These are phyloP conservation scores for Steinernema scapterisci DNA, from an alignment of 2,888 invertebrate genomes.

Conservation along the genomic window DNA sequence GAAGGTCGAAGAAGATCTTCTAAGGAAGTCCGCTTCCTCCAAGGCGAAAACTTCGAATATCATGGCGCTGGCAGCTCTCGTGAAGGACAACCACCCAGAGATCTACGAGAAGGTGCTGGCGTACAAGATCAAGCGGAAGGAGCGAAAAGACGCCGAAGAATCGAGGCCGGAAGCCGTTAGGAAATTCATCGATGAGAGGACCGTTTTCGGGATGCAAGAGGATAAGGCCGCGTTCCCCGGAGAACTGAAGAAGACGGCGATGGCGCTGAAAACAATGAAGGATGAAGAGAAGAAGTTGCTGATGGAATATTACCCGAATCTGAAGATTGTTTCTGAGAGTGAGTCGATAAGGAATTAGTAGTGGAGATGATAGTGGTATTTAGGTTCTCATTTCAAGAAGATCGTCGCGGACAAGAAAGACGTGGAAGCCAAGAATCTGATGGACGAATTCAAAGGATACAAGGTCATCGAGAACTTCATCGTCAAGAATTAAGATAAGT, in stretches of 20 bases:
- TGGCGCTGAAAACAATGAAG: not conserved
- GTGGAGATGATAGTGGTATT: not conserved
- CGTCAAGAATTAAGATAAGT: not conserved
- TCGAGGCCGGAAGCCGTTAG: not conserved
- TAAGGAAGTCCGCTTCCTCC: not conserved
- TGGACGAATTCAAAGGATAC: not conserved
- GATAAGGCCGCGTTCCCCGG: conserved; percentile 1
- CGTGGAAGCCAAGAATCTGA: not conserved
- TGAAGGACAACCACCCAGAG: not conserved
- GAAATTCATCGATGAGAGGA: conserved; percentile 16
- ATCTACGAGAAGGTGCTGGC: conserved; percentile 21
- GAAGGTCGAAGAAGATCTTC: conserved; percentile 3
- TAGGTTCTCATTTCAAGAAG: not conserved
- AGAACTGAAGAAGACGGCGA: not conserved
- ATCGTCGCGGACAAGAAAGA: not conserved
- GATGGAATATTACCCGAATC: conserved; percentile 4
- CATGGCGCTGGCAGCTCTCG: not conserved
- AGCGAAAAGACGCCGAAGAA: not conserved
- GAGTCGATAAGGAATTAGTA: not conserved
- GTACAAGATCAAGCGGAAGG: conserved; percentile 17
- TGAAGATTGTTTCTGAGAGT: conserved; percentile 5
- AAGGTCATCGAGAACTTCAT: not conserved
- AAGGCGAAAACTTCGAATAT: not conserved
- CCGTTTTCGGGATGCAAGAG: not conserved
- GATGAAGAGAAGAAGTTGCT: conserved; percentile 1